Evolutionary conservation across 2,888 invertebrate genomes (phyloP), one percentile per base, ranked within the genome.

Genomic region (Epicampocera succincta): DNA sequence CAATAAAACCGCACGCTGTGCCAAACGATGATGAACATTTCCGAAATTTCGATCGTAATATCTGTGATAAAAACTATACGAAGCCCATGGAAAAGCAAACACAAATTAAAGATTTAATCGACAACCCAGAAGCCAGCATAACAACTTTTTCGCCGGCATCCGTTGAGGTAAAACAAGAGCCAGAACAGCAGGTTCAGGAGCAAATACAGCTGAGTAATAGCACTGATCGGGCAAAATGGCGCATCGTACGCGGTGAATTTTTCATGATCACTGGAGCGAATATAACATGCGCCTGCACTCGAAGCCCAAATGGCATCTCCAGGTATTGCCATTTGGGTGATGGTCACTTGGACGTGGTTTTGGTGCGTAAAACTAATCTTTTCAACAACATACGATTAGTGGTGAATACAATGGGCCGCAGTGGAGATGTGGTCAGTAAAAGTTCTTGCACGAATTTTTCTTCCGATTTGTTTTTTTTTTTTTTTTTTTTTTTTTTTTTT

Each of bases 241-340:
- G 93, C 84, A 93, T 93, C 13, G 92, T 96, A 13, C 92, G 93
- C 76, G 96, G 96, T 0, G 94, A 93, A 89, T 95, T 94, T 89
- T 94, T 95, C 85, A 95, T 95, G 92, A 93, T 96, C 15, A 95
- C 94, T 86, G 94, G 94, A 61, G 95, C 95, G 21, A 95, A 95
- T 87, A 94, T 96, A 58, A 94, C 94, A 48, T 96, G 96, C 88
- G 93, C 95, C 29, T 96, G 96, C 88, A 92, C 93, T 17, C 92
- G 95, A 83, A 94, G 94, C 86, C 95, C 95, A 0, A 93, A 94
- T 87, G 96, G 96, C 56, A 94, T 96, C 85, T 94, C 96, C 54
- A 95, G 95, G 1, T 94, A 93, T 86, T 94, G 94, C 88, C 96
- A 96, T 89, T 91, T 96, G 46, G 96, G 96, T 0, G 95, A 96